Evolutionary conservation across 2,888 invertebrate species (phyloP), one percentile per base, ranked within the genome.

Genomic region (Heliconius erato): DNA sequence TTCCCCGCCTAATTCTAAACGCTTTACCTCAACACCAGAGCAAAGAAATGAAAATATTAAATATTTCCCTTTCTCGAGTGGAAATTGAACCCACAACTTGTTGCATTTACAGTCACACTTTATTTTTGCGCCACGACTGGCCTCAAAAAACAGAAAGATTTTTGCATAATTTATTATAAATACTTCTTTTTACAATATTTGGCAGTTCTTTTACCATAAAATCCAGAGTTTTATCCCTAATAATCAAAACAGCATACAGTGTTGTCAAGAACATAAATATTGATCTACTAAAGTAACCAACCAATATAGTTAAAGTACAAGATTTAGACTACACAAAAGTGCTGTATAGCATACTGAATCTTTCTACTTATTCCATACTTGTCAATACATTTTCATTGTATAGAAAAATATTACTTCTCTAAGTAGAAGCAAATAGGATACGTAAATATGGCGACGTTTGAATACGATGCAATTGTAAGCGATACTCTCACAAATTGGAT

Each of bases 341-440:
- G 0, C 71, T 40, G 5, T 35, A 71, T 2, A 72, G 2, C n/a
- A n/a, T n/a, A n/a, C 40, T 35, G 44, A n/a, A 4, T n/a, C 6
- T 44, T 12, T 67, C 40, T 44, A 67, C 40, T 26, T 77, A 77
- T 77, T 77, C 32, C 12, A 74, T 67, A 77, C 44, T 26, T 83
- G 82, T 87, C 86, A 87, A 87, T 88, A 87, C 86, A 87, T 87
- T 88, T 85, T 87, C 82, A 89, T 90, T 91, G 80, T 78, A 80
- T 84, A 91, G 89, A 90, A 91, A 77, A 91, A 91, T 89, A 90
- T 91, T 89, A 91, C 91, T 89, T 86, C 88, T 86, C 87, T 84
- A 88, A 87, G 92, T 91, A 91, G 89, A 91, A 91, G 91, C 90
- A 92, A 91, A 92, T 88, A 90, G 86, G 86, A 86, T 90, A 91